A percentile compares a stretch with the other conserved stretches of the same genome.
phyloP scores from a whole-genome alignment of 2,888 invertebrate species.

The Isoperla grammatica region DNA sequence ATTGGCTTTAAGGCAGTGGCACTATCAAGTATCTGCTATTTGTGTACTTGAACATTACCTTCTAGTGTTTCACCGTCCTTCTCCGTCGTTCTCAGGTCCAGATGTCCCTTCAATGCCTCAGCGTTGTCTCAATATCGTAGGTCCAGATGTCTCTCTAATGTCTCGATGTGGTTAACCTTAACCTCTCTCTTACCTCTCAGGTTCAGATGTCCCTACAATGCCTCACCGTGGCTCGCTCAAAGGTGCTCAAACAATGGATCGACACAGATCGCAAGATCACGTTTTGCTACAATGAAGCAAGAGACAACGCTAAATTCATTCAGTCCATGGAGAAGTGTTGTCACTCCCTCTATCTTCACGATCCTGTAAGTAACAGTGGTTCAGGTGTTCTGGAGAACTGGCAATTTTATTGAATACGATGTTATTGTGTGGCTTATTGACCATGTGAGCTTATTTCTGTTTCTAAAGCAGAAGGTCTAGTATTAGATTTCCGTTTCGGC shows the following conservation, averaged over 20 bases:
- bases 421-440: too few relatives aligned
- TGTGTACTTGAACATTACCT: too few relatives aligned
- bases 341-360: conserved; percentile 86
- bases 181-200: conserved; percentile 42
- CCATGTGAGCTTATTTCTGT: too few relatives aligned
- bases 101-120: conserved; percentile 68
- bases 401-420: too few relatives aligned
- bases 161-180: conserved; percentile 64
- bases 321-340: conserved; percentile 92
- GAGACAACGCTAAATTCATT: conserved; percentile 93
- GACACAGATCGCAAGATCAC: conserved; percentile 86
- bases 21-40: too few relatives aligned
- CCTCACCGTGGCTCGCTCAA: conserved; percentile 69
- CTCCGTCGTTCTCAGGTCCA: conserved; percentile 63
- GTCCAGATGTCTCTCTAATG: conserved; percentile 72
- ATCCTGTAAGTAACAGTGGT: conserved; percentile 77
- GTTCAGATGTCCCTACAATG: conserved; percentile 72
- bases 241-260: conserved; percentile 73
- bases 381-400: too few relatives aligned
- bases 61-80: too few relatives aligned
- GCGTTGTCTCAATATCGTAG: conserved; percentile 56
- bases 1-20: too few relatives aligned
- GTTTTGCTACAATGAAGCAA: conserved; percentile 92
- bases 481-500: too few relatives aligned
- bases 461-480: too few relatives aligned